These are phyloP conservation scores for Amblyraja radiata DNA, from an alignment of 2,797 vertebrate genomes.

Conservation along the genomic window DNA sequence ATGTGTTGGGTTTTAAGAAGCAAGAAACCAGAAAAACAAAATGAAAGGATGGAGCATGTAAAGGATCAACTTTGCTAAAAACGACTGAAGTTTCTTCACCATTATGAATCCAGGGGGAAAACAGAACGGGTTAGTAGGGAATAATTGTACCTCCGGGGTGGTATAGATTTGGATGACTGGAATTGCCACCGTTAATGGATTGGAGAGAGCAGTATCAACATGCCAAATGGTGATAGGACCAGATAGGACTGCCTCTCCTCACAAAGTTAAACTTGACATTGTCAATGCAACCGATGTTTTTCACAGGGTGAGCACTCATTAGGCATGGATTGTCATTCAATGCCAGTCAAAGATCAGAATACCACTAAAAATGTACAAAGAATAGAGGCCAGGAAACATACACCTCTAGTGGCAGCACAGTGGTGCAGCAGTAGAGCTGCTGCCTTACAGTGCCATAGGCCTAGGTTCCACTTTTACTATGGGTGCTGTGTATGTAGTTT, in stretches of 20 bases:
- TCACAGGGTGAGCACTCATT: neutral
- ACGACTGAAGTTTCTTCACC: neutral
- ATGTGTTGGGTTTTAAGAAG: neutral
- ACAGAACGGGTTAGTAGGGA: no score
- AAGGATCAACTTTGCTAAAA: neutral
- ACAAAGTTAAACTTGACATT: neutral
- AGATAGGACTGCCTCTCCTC: neutral
- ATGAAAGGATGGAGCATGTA: neutral
- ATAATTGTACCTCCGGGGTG: neutral
- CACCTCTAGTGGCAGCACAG: no score
- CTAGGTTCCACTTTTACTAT: no score
- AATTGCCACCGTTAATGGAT: neutral
- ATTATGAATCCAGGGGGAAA: neutral
- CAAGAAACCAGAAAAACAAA: neutral
- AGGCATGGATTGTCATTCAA: neutral
- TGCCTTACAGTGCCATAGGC: no score
- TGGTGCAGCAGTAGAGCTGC: no score
- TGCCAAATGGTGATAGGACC: neutral
- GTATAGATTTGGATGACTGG: neutral
- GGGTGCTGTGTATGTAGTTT: no score
- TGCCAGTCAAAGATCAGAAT: neutral
- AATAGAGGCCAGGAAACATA: neutral
- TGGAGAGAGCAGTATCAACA: neutral
- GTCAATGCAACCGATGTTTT: neutral
- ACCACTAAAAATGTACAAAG: neutral